Evolutionary conservation across 2,888 invertebrate genomes (phyloP).

Genomic region (Malthinus seriepunctatus): DNA sequence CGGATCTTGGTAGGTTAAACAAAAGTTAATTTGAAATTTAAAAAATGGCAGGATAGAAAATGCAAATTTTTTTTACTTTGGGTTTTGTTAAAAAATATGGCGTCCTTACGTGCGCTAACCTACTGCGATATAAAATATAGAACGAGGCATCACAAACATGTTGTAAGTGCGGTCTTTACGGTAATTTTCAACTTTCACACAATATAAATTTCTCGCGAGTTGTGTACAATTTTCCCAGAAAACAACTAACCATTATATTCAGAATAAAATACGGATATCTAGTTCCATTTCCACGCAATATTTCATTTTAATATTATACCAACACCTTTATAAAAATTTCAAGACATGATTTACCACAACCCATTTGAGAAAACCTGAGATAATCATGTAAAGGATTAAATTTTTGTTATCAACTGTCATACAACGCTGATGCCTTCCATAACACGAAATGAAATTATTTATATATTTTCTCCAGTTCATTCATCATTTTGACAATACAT

Average conservation of each 20-base stretch:
- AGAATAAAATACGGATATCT: slow-evolving; percentile 11
- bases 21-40: too few relatives aligned
- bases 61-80: too few relatives aligned
- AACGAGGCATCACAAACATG: background rate
- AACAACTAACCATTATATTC: slow-evolving; percentile 11
- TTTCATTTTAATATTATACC: slow-evolving; percentile 16
- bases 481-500: too few relatives aligned
- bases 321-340: slow-evolving; percentile 11
- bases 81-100: too few relatives aligned
- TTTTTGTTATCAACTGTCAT: slow-evolving; percentile 11
- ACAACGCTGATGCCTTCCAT: background rate
- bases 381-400: slow-evolving; percentile 13
- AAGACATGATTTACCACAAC: slow-evolving; percentile 13
- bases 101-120: too few relatives aligned
- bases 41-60: too few relatives aligned
- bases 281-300: slow-evolving; percentile 21
- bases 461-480: too few relatives aligned
- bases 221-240: slow-evolving; percentile 12
- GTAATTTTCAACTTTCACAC: slow-evolving; percentile 11
- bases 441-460: too few relatives aligned
- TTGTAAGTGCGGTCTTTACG: background rate
- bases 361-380: slow-evolving; percentile 12
- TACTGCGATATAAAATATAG: background rate
- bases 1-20: too few relatives aligned
- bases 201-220: background rate